Evolutionary conservation across 2,797 vertebrate genomes (phyloP).

Genomic region (Sciurus vulgaris): DNA sequence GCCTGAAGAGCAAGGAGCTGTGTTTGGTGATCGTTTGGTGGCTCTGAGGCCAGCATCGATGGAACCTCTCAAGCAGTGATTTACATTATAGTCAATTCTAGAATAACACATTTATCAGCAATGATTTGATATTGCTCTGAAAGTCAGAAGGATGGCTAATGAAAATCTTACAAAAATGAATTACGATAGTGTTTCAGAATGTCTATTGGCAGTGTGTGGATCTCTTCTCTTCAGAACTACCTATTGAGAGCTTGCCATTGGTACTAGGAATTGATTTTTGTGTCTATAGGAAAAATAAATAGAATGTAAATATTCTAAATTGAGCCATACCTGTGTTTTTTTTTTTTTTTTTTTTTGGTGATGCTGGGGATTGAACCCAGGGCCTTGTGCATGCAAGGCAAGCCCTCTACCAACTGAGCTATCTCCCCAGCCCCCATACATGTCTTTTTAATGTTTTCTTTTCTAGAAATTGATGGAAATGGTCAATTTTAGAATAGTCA

Average conservation of each 20-base stretch:
- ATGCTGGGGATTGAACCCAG: no score
- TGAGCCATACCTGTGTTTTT: neutral
- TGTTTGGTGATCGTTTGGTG: neutral
- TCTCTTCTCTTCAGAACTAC: neutral
- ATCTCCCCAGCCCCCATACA: no score
- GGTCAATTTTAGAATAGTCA: neutral
- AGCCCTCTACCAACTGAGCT: no score
- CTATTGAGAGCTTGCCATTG: neutral
- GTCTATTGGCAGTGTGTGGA: neutral
- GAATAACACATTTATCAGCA: neutral
- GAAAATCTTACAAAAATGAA: neutral
- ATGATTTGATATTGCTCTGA: conserved; percentile 10
- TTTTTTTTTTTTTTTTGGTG: no score
- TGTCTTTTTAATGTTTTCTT: neutral
- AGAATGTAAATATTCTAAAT: conserved; percentile 13
- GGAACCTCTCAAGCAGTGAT: neutral
- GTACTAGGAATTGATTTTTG: neutral
- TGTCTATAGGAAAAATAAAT: conserved; percentile 3
- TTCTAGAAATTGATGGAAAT: conserved; percentile 38
- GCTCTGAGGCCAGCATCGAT: neutral
- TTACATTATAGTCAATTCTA: neutral
- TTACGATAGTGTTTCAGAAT: neutral
- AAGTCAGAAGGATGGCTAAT: conserved; percentile 20
- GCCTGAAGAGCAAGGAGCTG: neutral
- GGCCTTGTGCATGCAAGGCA: no score